Percentiles rank a stretch among this genome's conserved stretches.
These are phyloP conservation scores for Mugil cephalus DNA, from an alignment of 2,113 vertebrate species.

Conservation along the genomic window DNA sequence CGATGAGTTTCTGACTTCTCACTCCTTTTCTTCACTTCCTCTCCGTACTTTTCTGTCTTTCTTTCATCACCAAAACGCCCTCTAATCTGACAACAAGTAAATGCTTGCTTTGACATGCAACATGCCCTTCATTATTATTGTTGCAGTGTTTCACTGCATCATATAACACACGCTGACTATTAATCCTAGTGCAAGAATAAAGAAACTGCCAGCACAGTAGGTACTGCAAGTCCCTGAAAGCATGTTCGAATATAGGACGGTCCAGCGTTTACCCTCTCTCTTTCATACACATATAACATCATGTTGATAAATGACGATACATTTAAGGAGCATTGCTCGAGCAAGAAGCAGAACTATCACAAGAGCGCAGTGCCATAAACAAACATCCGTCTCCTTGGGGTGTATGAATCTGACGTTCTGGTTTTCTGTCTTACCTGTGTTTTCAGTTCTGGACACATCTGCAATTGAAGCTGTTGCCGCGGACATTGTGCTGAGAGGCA, in stretches of 20 bases:
- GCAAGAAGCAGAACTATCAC: not conserved
- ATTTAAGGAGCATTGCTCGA: not conserved
- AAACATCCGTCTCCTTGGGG: not conserved
- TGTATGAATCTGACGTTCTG: not conserved
- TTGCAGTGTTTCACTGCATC: not conserved
- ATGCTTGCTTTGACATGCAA: not conserved
- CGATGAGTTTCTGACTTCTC: not conserved
- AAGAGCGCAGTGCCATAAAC: not conserved
- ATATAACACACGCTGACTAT: not conserved
- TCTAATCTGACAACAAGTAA: not conserved
- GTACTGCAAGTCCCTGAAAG: not conserved
- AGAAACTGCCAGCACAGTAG: slow-evolving; percentile 10
- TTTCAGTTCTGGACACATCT: slow-evolving; percentile 73
- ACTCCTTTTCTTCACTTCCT: slow-evolving; percentile 35
- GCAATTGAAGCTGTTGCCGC: slow-evolving; percentile 74
- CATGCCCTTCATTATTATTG: too few species aligned
- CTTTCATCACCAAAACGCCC: not conserved
- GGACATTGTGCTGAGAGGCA: slow-evolving; percentile 75
- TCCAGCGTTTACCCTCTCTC: too few species aligned
- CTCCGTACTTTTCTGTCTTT: not conserved
- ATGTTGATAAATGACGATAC: too few species aligned
- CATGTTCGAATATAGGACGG: not conserved
- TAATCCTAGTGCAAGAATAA: slow-evolving; percentile 7
- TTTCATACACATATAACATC: not conserved
- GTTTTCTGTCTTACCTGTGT: slow-evolving; percentile 80